Evolutionary conservation across 2,113 vertebrate genomes (phyloP).

Genomic region (Condylura cristata): DNA sequence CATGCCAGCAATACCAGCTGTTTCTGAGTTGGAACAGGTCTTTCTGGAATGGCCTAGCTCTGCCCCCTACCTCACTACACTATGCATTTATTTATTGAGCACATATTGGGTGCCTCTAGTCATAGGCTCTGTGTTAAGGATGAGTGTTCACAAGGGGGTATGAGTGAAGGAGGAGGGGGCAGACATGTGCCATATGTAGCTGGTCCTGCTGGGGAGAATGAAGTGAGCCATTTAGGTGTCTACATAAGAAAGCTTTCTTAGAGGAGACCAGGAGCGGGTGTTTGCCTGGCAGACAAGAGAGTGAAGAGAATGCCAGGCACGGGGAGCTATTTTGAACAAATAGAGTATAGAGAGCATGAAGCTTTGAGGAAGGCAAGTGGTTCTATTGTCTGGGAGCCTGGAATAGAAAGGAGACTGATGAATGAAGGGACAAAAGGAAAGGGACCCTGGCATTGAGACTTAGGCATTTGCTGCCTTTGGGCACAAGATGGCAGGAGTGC

Average conservation of each 20-base stretch:
- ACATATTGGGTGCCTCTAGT: not conserved
- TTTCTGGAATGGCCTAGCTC: not conserved
- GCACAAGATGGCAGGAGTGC: constrained; percentile 65
- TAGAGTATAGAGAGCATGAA: not conserved
- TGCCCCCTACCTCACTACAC: not conserved
- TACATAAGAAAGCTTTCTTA: not conserved
- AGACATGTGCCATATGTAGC: not conserved
- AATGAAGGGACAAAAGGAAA: not conserved
- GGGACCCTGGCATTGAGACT: not conserved
- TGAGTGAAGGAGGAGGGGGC: not conserved
- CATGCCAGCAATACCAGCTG: not conserved
- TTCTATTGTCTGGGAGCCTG: not conserved
- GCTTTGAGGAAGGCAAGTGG: not conserved
- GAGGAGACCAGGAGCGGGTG: not conserved
- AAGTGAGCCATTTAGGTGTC: not conserved
- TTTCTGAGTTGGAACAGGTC: not conserved
- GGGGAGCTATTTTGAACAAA: not conserved
- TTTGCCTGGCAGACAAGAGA: not conserved
- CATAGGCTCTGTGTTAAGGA: not conserved
- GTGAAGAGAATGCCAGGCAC: not conserved
- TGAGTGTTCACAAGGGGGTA: not conserved
- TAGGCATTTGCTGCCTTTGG: not conserved
- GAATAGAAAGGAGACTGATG: not conserved
- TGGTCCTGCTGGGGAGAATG: not conserved
- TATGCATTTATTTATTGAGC: not conserved